Conservation (phyloP, 1,140 invertebrate genomes). For the Aphis craccivora region DNA sequence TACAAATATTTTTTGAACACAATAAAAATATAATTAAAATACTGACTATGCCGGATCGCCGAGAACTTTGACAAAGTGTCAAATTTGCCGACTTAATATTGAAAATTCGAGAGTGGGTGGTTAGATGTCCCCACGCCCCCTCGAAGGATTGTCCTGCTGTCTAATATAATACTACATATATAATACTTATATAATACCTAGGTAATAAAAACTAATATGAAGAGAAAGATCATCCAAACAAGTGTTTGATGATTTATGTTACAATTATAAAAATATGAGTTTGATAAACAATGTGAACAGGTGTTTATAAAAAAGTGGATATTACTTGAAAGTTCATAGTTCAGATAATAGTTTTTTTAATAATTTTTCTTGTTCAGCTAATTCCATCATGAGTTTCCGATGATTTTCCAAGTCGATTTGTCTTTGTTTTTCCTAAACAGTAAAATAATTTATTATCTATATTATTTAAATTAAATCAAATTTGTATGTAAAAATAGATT, state of each 20-base stretch:
- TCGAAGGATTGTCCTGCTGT: not conserved
- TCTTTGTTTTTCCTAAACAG: slow-evolving; percentile 19
- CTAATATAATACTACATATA: no score
- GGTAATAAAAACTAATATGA: not conserved
- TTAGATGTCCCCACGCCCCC: not conserved
- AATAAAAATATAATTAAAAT: not conserved
- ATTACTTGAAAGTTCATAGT: not conserved
- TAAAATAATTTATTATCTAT: not conserved
- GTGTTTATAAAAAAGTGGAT: not conserved
- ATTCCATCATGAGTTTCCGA: slow-evolving; percentile 11
- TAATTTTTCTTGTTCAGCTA: slow-evolving; percentile 10
- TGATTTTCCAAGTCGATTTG: slow-evolving; percentile 12
- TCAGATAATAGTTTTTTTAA: slow-evolving; percentile 11
- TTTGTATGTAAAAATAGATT: no score
- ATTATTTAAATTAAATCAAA: no score
- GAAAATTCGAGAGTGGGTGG: not conserved
- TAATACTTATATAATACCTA: no score
- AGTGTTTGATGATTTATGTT: not conserved
- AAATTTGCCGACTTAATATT: not conserved
- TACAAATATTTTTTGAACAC: no score
- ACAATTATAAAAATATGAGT: not conserved
- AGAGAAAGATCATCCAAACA: not conserved
- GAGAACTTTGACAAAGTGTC: not conserved
- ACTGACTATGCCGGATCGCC: not conserved
- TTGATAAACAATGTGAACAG: not conserved